Base-by-base conservation (phyloP, 2,888 invertebrate genomes). In the Stenurella melanura region DNA sequence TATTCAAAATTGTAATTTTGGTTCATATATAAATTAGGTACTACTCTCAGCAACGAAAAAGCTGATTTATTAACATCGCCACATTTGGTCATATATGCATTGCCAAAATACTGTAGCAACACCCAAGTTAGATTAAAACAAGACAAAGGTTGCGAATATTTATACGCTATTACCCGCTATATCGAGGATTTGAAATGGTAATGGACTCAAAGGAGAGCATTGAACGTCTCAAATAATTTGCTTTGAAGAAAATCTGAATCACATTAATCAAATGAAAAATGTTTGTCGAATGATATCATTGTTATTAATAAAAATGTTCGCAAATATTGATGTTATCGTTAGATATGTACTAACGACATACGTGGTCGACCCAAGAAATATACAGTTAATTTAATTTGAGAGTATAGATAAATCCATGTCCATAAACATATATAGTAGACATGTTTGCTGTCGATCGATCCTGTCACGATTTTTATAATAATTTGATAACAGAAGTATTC, bases 261-360 rank as follows among this genome's bases (percentile, higher is more conserved):
- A 50, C 12, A 42, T 50, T n/a, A 50, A 50, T 50, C n/a, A 50
- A 6, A 50, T n/a, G 1, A n/a, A n/a, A 6, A 50, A 50, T 50
- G 6, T 50, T 50, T n/a, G 15, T 15, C 1, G 50, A 50, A 50
- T 50, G 50, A 50, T 15, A 50, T 50, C 50, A 50, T 50, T 50
- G n/a, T 50, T 50, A 50, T 50, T 50, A 50, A 50, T 50, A 50
- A 50, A 50, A 50, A 50, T n/a, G n/a, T 50, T 50, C 15, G n/a
- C 50, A 50, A 50, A 50, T 50, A 50, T 50, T 50, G 50, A 50
- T 50, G 15, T 2, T 50, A 50, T 50, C 50, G 15, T 50, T n/a
- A 17, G n/a, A n/a, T 50, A 12, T 42, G 42, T 50, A 50, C n/a
- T n/a, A n/a, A n/a, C n/a, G n/a, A n/a, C n/a, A n/a, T n/a, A n/a